Evolutionary conservation across 2,888 invertebrate genomes (phyloP).

Genomic region (Leucania comma): DNA sequence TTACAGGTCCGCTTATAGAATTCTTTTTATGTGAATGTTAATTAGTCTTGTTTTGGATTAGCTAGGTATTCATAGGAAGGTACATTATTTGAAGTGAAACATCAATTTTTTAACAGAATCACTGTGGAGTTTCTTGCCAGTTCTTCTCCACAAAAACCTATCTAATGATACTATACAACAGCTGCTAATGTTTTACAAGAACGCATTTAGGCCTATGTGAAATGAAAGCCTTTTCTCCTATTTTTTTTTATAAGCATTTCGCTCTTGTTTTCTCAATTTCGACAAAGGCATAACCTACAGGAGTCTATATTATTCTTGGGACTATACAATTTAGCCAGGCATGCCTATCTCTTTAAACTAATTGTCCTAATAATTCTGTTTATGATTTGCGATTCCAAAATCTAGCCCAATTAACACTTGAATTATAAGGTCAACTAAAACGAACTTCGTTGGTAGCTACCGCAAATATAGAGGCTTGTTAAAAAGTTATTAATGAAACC

Average conservation of each 20-base stretch:
- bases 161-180: too few relatives aligned
- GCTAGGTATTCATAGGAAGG: neutral
- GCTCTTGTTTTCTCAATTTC: neutral
- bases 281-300: too few relatives aligned
- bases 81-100: too few relatives aligned
- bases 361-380: neutral
- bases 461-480: conserved; percentile 7
- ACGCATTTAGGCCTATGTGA: too few relatives aligned
- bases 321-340: too few relatives aligned
- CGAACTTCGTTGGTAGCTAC: conserved; percentile 13
- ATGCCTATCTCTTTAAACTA: neutral
- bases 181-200: too few relatives aligned
- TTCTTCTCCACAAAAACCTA: too few relatives aligned
- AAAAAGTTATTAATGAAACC: conserved; percentile 22
- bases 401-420: neutral
- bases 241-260: neutral
- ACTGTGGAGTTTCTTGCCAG: too few relatives aligned
- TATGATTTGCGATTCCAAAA: neutral
- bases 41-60: neutral
- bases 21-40: conserved; percentile 8
- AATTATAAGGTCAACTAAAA: neutral
- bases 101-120: too few relatives aligned
- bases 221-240: too few relatives aligned
- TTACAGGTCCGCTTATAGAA: conserved; percentile 13
- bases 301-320: too few relatives aligned